Base-by-base conservation (phyloP, 2,888 invertebrate species). In the Holacanthella duospinosa region DNA sequence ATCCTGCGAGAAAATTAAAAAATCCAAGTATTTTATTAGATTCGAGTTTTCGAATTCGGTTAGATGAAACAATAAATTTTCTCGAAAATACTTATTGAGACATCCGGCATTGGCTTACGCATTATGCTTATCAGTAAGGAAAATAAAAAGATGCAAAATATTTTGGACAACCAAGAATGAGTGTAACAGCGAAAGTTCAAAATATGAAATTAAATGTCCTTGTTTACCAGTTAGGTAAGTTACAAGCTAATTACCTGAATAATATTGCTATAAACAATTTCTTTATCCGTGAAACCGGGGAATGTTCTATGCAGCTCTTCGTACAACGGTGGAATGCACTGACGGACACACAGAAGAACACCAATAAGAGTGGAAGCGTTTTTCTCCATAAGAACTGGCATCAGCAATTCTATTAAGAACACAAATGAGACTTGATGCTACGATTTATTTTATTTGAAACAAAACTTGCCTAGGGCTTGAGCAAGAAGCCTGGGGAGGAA, bases 401-500 rank as follows among this genome's bases (percentile, higher is more conserved):
- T 62, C 24, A 73, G 55, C 9, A 71, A 25, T 24, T 71, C 72
- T 72, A 36, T 6, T n/a, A n/a, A n/a, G n/a, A 59, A 25, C 61
- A 59, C 56, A 4, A 63, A 55, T 16, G n/a, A n/a, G n/a, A n/a
- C n/a, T n/a, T 9, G n/a, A 57, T n/a, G 9, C 3, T n/a, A 57
- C 29, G 12, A n/a, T 19, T 57, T n/a, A 57, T 2, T 2, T 26
- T n/a, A 24, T 19, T 25, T 19, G 4, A 27, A 29, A 29, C 26
- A 16, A 29, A 57, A 29, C 4, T n/a, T n/a, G n/a, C n/a, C n/a
- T n/a, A n/a, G n/a, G n/a, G n/a, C n/a, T n/a, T n/a, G n/a, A n/a
- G n/a, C n/a, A n/a, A 88, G 80, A n/a, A 88, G 81, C 75, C 87
- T 83, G 1, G 82, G 80, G 66, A 85, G 77, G 77, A 88, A 87